Percentiles rank a stretch among this genome's conserved stretches.
Evolutionary conservation across 2,797 vertebrate species (phyloP).

Genomic region (Aselliscus stoliczkanus): DNA sequence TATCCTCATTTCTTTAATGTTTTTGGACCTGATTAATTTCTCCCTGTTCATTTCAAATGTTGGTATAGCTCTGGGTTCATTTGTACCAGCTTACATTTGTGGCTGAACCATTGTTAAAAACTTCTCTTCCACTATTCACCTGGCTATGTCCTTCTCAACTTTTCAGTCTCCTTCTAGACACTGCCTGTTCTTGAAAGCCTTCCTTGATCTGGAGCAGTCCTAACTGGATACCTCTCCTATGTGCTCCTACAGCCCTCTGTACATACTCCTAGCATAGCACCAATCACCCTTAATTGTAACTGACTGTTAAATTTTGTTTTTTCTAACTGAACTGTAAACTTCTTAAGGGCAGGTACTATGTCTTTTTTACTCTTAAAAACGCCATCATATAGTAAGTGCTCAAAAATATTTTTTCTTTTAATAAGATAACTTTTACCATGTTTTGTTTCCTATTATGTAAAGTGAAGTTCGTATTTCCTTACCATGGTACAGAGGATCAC

Average conservation of each 20-base stretch:
- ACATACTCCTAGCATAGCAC: background rate
- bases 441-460: constrained; percentile 33
- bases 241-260: background rate
- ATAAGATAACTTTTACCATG: background rate
- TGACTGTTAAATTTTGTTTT: constrained; percentile 23
- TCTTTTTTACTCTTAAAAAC: background rate
- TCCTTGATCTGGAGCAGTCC: background rate
- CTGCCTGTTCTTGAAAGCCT: background rate
- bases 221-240: background rate
- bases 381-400: background rate
- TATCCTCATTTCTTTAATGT: background rate
- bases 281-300: background rate
- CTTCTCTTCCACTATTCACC: background rate
- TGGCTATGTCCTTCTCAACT: background rate
- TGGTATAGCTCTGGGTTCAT: background rate
- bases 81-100: background rate
- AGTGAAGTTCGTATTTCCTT: background rate
- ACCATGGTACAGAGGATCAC: background rate
- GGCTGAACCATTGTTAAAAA: background rate
- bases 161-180: background rate
- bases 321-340: background rate
- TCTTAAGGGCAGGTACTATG: background rate
- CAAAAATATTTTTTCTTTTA: background rate
- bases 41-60: background rate
- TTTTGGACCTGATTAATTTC: background rate